Evolutionary conservation across 2,888 invertebrate species (phyloP), one percentile per base, ranked within the genome.

Genomic region (Thumatha senex): DNA sequence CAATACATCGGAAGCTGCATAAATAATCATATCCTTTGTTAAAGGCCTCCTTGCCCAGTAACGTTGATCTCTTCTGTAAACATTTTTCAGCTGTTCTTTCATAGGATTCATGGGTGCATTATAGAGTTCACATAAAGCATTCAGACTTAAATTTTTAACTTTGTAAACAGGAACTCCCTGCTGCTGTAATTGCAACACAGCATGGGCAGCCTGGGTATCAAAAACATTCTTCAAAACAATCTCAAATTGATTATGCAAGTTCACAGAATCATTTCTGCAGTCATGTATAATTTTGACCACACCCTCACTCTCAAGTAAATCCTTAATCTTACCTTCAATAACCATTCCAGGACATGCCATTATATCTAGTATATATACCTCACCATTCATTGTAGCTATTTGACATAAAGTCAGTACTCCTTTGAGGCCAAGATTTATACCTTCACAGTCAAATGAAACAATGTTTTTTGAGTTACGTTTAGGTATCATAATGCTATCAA

Each of bases 151-250:
- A 80, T 97, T 97, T 88, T 98, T 98, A 46, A 98, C 97, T 92
- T 98, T 98, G 80, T 98, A 97, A 45, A 98, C 97, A 33, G 98
- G 98, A 71, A 97, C 96, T 56, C 95, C 95, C 54, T 96, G 96
- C 72, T 97, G 96, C 88, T 98, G 98, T 76, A 95, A 95, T 76
- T 98, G 97, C 43, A 98, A 87, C 10, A 98, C 96, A 47, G 98
- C 96, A 84, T 98, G 97, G 38, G 98, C 98, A 34, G 96, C 96
- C 93, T 97, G 98, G 33, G 98, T 98, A 80, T 98, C 98, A 82
- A 98, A 98, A 45, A 98, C 96, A 85, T 96, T 96, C 59, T 93
- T 93, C 70, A 98, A 86, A 47, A 95, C 93, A 61, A 98, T 96
- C 63, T 96, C 96, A 91, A 95, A 98, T 78, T 98, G 98, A 79